These are phyloP conservation scores for Diadegma fenestrale DNA, from an alignment of 2,888 invertebrate genomes.

Conservation along the genomic window DNA sequence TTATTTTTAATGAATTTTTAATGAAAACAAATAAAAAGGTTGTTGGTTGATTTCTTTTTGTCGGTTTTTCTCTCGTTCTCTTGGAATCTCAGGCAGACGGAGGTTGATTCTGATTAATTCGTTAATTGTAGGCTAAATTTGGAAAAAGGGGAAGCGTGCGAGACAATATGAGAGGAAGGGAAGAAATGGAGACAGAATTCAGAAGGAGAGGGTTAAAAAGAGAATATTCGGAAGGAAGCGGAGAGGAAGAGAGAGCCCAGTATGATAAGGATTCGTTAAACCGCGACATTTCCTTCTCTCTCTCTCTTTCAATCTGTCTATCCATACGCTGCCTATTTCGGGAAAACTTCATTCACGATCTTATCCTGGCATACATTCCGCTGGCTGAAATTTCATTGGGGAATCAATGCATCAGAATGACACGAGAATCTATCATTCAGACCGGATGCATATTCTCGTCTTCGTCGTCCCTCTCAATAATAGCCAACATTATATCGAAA, in stretches of 20 bases:
- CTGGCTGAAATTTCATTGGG: constrained; percentile 12
- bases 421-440: constrained; percentile 57
- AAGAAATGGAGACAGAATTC: not conserved
- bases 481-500: constrained; percentile 3
- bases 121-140: constrained; percentile 20
- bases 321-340: constrained; percentile 48
- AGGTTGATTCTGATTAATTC: constrained; percentile 43
- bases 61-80: constrained; percentile 41
- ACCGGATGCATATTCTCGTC: constrained; percentile 68
- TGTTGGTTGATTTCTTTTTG: no score
- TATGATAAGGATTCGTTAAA: constrained; percentile 77
- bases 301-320: constrained; percentile 9
- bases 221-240: not conserved
- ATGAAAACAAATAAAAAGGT: no score
- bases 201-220: not conserved
- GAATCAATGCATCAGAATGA: constrained; percentile 38
- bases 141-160: not conserved
- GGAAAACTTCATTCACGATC: constrained; percentile 76
- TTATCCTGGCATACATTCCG: constrained; percentile 9
- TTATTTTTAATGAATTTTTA: no score
- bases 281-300: constrained; percentile 77
- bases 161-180: not conserved
- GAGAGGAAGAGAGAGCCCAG: constrained; percentile 8
- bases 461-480: constrained; percentile 22
- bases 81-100: constrained; percentile 28